A percentile compares a stretch with the other conserved stretches of the same genome.
Conservation (phyloP, 2,888 invertebrate genomes). For the Sturmia bella region DNA sequence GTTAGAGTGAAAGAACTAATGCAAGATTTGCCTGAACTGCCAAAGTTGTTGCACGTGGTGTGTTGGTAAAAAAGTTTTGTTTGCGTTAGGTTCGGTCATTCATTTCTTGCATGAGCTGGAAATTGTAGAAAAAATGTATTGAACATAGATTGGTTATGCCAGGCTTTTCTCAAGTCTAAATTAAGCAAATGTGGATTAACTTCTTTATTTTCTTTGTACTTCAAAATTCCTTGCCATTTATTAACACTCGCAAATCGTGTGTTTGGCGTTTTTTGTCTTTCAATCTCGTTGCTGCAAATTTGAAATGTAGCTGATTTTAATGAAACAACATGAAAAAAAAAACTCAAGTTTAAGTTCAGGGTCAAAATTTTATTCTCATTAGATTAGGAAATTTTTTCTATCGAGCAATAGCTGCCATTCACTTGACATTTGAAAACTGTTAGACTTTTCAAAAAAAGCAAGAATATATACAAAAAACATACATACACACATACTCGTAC, state of each 20-base stretch:
- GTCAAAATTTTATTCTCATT: conserved; percentile 54
- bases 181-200: background rate
- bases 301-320: conserved; percentile 33
- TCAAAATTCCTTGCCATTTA: conserved; percentile 19
- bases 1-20: no score
- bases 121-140: no score
- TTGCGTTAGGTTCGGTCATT: no score
- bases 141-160: no score
- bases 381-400: conserved; percentile 21
- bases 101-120: no score
- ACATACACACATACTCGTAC: background rate
- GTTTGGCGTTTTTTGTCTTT: conserved; percentile 29
- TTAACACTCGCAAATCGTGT: conserved; percentile 4
- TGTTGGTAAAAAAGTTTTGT: no score
- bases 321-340: background rate
- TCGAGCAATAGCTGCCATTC: conserved; percentile 6
- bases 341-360: conserved; percentile 57
- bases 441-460: conserved; percentile 20
- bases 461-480: background rate
- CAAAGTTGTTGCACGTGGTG: no score
- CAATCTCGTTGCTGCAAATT: conserved; percentile 34
- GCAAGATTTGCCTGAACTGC: no score
- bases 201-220: no score
- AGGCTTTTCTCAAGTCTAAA: no score
- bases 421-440: conserved; percentile 59